Evolutionary conservation across 2,888 invertebrate genomes (phyloP), one percentile per base, ranked within the genome.

Genomic region (Calameuta filiformis): DNA sequence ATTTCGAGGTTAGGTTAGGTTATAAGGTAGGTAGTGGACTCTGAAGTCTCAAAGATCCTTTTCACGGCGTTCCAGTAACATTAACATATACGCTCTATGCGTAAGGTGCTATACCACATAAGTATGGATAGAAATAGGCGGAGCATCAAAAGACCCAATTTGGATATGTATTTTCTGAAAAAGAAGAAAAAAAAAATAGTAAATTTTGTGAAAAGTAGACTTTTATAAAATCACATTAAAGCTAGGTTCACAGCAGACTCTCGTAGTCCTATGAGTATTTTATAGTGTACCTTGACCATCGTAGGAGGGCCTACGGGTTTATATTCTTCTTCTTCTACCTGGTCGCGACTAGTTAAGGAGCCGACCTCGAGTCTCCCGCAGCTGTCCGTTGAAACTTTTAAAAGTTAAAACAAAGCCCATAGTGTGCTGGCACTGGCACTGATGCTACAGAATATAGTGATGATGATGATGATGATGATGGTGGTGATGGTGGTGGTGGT

Each of bases 331-430:
- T 56, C 56, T 56, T 56, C 75, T 87, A 87, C 87, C 87, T 86
- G 87, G 81, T 76, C 82, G 84, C 83, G 85, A 82, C 84, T 86
- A 84, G 86, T 87, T 87, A 87, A 87, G 85, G 85, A 78, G 75
- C 40, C 74, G 34, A 82, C 56, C 56, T 56, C 83, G 86, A 82
- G 83, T 80, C 86, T 80, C 76, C 81, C 82, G 85, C 83, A 85
- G 86, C 86, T 82, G 82, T 80, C 81, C 78, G 80, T 69, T 82
- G 84, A 84, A 85, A 87, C 84, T 85, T 86, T 85, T 81, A 84
- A 86, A 85, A 84, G 85, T 87, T 87, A 86, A 89, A 88, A 89
- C 88, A 90, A 90, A 89, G 88, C 86, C 74, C 83, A 79, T 73
- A 79, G 80, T 79, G 77, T 71, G 79, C 31, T 56, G 69, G 69